Conservation (phyloP, 2,113 vertebrate genomes). For the Crotalus helleri region DNA sequence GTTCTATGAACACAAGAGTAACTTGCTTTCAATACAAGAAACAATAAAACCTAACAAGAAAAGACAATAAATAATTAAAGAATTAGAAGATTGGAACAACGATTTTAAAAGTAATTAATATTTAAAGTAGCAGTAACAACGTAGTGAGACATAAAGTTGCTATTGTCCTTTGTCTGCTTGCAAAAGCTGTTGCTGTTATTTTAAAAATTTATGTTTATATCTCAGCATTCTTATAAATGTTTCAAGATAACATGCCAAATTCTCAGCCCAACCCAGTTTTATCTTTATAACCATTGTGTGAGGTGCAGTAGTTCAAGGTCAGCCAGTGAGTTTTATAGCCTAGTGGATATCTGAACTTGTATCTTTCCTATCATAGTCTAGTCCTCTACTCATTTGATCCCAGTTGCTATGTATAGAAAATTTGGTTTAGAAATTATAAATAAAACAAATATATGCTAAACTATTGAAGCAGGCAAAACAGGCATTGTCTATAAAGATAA, state of each 20-base stretch:
- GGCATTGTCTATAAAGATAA: background rate
- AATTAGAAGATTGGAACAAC: background rate
- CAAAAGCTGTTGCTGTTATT: background rate
- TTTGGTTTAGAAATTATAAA: background rate
- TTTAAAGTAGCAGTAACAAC: background rate
- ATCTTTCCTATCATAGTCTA: background rate
- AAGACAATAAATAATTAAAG: constrained; percentile 4
- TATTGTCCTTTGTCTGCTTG: background rate
- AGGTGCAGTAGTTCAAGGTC: background rate
- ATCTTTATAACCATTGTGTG: background rate
- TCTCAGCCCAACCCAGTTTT: background rate
- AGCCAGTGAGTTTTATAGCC: background rate
- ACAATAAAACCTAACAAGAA: background rate
- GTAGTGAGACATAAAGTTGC: background rate
- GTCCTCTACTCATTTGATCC: background rate
- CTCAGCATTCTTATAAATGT: background rate
- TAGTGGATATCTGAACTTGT: background rate
- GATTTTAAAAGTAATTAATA: background rate
- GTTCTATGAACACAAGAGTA: background rate
- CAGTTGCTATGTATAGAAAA: background rate
- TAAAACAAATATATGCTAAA: background rate
- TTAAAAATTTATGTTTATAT: background rate
- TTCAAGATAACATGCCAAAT: background rate
- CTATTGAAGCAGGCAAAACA: background rate
- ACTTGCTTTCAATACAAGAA: background rate